These are phyloP conservation scores for Paedocypris micromegethes DNA, from an alignment of 2,797 vertebrate genomes.

Conservation along the genomic window DNA sequence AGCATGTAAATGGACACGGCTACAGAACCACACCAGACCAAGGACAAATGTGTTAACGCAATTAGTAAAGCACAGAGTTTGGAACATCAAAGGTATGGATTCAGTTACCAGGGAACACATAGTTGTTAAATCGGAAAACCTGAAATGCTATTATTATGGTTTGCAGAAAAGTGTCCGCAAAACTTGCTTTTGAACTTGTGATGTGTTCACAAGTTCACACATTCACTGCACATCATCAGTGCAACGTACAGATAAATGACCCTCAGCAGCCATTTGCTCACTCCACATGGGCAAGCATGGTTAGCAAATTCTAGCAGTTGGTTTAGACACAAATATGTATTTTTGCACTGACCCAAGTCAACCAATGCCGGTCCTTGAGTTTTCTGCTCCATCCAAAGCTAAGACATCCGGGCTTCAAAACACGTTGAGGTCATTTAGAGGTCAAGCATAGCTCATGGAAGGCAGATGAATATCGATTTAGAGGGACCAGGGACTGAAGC, in stretches of 20 bases:
- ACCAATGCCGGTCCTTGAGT: conserved; percentile 24
- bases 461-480: conserved; percentile 70
- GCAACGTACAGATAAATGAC: conserved; percentile 1
- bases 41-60: background rate
- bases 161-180: too few species aligned
- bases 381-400: conserved; percentile 52
- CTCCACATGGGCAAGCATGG: background rate
- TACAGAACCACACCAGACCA: conserved; percentile 55
- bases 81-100: too few species aligned
- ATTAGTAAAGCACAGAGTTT: background rate
- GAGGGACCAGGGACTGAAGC: conserved; percentile 59
- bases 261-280: conserved; percentile 7
- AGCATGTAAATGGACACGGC: conserved; percentile 60
- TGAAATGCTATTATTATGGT: too few species aligned
- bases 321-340: conserved; percentile 16
- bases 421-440: conserved; percentile 64
- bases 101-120: too few species aligned
- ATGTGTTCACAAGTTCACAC: conserved; percentile 1
- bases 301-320: conserved; percentile 11
- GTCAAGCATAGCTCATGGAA: conserved; percentile 67
- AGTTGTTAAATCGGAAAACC: too few species aligned
- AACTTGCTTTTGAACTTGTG: too few species aligned
- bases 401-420: conserved; percentile 50
- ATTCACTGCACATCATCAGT: background rate
- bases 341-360: conserved; percentile 23